These are phyloP conservation scores for Nephrotoma flavescens DNA, from an alignment of 2,888 invertebrate species.

Conservation along the genomic window DNA sequence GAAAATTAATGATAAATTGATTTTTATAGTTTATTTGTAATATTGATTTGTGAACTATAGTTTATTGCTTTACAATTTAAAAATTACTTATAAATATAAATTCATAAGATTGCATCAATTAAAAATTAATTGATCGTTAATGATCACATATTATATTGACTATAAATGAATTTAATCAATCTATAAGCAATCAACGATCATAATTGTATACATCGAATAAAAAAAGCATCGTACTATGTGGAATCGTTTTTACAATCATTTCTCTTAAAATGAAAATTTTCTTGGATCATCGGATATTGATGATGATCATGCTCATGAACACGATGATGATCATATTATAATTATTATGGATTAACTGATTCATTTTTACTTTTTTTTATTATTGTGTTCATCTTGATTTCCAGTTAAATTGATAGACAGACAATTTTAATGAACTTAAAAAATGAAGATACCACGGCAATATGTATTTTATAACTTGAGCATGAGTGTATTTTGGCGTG, in stretches of 20 bases:
- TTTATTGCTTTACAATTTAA: background rate
- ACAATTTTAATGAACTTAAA: background rate
- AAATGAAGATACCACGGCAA: background rate
- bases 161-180: background rate
- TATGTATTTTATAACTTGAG: background rate
- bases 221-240: background rate
- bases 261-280: background rate
- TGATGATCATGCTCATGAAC: background rate
- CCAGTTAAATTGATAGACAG: background rate
- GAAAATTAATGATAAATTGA: background rate
- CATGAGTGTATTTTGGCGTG: background rate
- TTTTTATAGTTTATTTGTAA: background rate
- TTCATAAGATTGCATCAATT: background rate
- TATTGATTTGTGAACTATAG: background rate
- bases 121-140: background rate
- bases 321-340: background rate
- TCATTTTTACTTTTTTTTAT: background rate
- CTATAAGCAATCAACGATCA: background rate
- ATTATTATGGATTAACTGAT: background rate
- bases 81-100: background rate
- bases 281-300: background rate
- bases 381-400: background rate
- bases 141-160: background rate
- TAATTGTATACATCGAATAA: background rate
- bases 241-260: background rate